Evolutionary conservation across 2,888 invertebrate genomes (phyloP).

Genomic region (Serrognathus titanus): DNA sequence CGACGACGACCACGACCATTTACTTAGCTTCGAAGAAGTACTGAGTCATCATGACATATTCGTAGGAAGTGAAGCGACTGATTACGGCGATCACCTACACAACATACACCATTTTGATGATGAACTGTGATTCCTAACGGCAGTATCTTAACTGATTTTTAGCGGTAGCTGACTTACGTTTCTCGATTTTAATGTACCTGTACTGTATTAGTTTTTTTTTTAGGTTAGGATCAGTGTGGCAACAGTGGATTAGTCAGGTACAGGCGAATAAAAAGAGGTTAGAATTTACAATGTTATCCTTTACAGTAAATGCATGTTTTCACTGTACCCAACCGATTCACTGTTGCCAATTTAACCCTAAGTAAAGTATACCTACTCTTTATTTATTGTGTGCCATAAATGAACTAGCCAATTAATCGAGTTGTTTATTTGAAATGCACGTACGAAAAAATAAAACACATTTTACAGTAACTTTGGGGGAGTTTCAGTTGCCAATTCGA

Average conservation of each 20-base stretch:
- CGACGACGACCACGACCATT: slow-evolving; percentile 80
- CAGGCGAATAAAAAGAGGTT: too few relatives aligned
- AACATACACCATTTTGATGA: slow-evolving; percentile 76
- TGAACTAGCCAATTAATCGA: slow-evolving; percentile 1
- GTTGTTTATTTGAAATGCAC: background rate
- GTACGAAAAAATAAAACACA: too few relatives aligned
- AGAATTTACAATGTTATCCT: too few relatives aligned
- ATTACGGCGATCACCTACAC: slow-evolving; percentile 80
- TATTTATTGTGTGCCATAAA: slow-evolving; percentile 12
- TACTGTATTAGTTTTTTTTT: background rate
- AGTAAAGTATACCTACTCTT: background rate
- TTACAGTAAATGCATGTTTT: too few relatives aligned
- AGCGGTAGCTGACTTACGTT: background rate
- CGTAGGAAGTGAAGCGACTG: slow-evolving; percentile 90
- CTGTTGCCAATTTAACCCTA: background rate
- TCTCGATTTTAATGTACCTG: background rate
- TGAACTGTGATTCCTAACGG: slow-evolving; percentile 60
- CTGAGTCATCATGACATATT: slow-evolving; percentile 81
- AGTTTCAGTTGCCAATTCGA: background rate
- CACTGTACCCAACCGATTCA: too few relatives aligned
- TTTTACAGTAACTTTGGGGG: too few relatives aligned
- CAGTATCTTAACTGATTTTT: background rate
- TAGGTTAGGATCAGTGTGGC: too few relatives aligned
- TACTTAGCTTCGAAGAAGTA: slow-evolving; percentile 77
- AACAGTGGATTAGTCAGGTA: too few relatives aligned